phyloP scores from a whole-genome alignment of 2,113 vertebrate genomes.

The Tenebrosternarchus preto region DNA sequence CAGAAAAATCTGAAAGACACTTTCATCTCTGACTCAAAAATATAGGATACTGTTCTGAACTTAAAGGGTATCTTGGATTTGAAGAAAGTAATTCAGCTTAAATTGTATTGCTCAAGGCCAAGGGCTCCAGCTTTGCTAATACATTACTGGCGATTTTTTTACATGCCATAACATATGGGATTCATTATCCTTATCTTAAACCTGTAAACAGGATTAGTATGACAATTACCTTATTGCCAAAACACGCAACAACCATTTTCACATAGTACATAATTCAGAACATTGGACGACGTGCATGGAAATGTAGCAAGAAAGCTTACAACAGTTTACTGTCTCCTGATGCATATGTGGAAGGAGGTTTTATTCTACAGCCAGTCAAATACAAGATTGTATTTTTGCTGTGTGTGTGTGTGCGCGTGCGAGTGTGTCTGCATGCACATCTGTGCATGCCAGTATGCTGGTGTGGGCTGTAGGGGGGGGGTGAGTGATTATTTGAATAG shows the following conservation, averaged over 20 bases:
- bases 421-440: neutral
- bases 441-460: neutral
- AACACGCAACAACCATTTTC: neutral
- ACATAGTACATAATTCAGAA: neutral
- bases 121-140: neutral
- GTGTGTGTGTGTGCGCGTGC: no score
- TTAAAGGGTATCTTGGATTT: no score
- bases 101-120: neutral
- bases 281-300: neutral
- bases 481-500: neutral
- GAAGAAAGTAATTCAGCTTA: neutral
- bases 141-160: neutral
- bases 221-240: slow-evolving; percentile 3
- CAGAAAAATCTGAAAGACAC: no score
- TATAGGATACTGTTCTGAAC: neutral
- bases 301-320: no score
- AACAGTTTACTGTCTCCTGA: neutral
- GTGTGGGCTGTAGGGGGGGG: no score
- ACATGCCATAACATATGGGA: no score
- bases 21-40: no score
- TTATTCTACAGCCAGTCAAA: slow-evolving; percentile 24
- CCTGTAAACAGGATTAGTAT: neutral
- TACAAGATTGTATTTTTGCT: slow-evolving; percentile 20
- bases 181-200: neutral
- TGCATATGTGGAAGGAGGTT: neutral